Conservation (phyloP, 1,140 invertebrate species). For the Anastrepha obliqua region DNA sequence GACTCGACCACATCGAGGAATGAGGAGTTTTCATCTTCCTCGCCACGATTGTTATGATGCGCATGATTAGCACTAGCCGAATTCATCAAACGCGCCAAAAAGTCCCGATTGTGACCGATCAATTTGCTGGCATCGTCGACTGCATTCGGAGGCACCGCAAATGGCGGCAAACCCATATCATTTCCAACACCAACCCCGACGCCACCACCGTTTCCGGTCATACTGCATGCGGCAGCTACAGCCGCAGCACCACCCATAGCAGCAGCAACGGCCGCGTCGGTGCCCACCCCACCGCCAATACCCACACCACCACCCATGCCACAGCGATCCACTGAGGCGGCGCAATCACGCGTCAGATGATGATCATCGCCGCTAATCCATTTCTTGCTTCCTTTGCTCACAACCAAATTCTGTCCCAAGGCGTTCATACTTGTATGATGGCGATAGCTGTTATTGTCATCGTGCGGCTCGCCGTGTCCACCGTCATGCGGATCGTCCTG, state of each 20-base stretch:
- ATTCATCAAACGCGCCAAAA: conserved; percentile 70
- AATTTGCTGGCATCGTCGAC: conserved; percentile 71
- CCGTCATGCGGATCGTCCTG: conserved; percentile 56
- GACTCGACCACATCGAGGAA: conserved; percentile 73
- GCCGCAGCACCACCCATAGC: conserved; percentile 64
- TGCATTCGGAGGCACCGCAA: conserved; percentile 66
- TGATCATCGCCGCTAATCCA: conserved; percentile 71
- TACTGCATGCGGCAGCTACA: conserved; percentile 55
- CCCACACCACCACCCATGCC: conserved; percentile 56
- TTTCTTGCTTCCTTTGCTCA: conserved; percentile 73
- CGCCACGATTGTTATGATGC: conserved; percentile 67
- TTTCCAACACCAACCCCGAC: conserved; percentile 36
- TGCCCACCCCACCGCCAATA: conserved; percentile 29
- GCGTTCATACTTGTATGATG: conserved; percentile 67
- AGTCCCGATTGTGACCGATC: conserved; percentile 71
- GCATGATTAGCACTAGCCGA: conserved; percentile 66
- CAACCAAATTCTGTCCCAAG: conserved; percentile 71
- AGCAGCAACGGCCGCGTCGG: conserved; percentile 60
- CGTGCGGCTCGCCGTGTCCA: conserved; percentile 50
- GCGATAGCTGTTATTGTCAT: conserved; percentile 64
- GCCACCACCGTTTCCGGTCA: conserved; percentile 57
- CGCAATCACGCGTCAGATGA: conserved; percentile 60
- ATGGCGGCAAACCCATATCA: conserved; percentile 62
- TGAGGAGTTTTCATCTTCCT: conserved; percentile 73
- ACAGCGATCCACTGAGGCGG: conserved; percentile 53